Evolutionary conservation across 2,797 vertebrate genomes (phyloP).

Genomic region (Dicrostonyx torquatus): DNA sequence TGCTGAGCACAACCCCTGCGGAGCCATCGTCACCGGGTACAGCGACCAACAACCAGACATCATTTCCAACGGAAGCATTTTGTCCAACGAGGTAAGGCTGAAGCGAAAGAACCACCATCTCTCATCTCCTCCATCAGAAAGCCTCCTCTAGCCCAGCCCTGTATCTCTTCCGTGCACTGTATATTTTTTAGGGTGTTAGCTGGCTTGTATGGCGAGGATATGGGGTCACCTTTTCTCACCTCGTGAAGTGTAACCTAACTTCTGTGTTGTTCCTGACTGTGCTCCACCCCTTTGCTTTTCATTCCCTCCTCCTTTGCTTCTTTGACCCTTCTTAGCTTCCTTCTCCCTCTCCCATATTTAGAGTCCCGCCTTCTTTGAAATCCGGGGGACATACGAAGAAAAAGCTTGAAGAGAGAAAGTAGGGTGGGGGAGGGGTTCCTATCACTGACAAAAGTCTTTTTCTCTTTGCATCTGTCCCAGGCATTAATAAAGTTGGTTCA

Average conservation of each 20-base stretch:
- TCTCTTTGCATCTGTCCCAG: slow-evolving; percentile 62
- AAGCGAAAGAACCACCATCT: slow-evolving; percentile 77
- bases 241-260: slow-evolving; percentile 40
- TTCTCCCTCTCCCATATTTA: neutral
- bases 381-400: neutral
- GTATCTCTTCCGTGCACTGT: slow-evolving; percentile 62
- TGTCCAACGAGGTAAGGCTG: slow-evolving; percentile 95
- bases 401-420: neutral
- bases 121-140: slow-evolving; percentile 63
- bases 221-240: neutral
- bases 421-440: neutral
- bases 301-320: neutral
- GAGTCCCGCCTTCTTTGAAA: slow-evolving; percentile 30
- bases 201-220: slow-evolving; percentile 18
- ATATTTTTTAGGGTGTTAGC: slow-evolving; percentile 68
- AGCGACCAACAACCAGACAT: slow-evolving; percentile 98
- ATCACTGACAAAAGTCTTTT: slow-evolving; percentile 49
- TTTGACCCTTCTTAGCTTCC: neutral
- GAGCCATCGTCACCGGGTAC: slow-evolving; percentile 94
- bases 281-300: slow-evolving; percentile 36
- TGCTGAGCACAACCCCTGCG: slow-evolving; percentile 95
- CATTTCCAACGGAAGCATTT: slow-evolving; percentile 97
- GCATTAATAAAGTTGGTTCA: slow-evolving; percentile 71
- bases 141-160: slow-evolving; percentile 75
- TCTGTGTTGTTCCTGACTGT: slow-evolving; percentile 12